These are phyloP conservation scores for Lathamus discolor DNA, from an alignment of 2,113 vertebrate species.

Conservation along the genomic window DNA sequence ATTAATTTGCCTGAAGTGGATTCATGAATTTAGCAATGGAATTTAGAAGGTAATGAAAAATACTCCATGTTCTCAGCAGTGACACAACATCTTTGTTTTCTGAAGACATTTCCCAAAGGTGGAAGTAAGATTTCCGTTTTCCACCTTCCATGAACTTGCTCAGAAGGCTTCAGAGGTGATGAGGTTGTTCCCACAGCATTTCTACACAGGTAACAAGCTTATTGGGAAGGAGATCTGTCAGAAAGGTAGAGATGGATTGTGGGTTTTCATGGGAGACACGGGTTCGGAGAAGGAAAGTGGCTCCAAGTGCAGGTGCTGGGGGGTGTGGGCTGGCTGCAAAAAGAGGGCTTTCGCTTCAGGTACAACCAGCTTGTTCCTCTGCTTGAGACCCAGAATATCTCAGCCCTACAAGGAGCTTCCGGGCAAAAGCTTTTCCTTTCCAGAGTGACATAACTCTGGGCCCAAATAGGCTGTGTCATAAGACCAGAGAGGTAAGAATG, in stretches of 20 bases:
- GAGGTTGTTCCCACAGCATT: background rate
- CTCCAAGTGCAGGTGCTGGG: background rate
- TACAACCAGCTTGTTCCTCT: rapidly evolving
- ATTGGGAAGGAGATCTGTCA: background rate
- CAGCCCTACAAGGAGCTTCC: background rate
- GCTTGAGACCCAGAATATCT: background rate
- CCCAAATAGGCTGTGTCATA: background rate
- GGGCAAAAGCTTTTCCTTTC: background rate
- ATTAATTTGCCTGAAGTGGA: constrained; percentile 9
- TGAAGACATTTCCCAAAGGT: background rate
- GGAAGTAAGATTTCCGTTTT: background rate
- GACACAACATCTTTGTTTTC: background rate
- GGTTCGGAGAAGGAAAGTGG: rapidly evolving
- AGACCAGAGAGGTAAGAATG: background rate
- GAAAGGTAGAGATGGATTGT: background rate
- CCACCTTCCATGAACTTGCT: background rate
- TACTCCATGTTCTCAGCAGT: background rate
- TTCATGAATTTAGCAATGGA: background rate
- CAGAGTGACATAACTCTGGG: background rate
- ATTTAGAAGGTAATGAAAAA: background rate
- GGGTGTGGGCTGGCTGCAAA: background rate
- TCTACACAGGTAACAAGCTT: background rate
- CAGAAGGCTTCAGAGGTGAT: background rate
- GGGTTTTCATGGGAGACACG: background rate
- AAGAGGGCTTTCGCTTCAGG: rapidly evolving